These are phyloP conservation scores for Austrolebias charrua DNA, from an alignment of 2,797 vertebrate species.

Conservation along the genomic window DNA sequence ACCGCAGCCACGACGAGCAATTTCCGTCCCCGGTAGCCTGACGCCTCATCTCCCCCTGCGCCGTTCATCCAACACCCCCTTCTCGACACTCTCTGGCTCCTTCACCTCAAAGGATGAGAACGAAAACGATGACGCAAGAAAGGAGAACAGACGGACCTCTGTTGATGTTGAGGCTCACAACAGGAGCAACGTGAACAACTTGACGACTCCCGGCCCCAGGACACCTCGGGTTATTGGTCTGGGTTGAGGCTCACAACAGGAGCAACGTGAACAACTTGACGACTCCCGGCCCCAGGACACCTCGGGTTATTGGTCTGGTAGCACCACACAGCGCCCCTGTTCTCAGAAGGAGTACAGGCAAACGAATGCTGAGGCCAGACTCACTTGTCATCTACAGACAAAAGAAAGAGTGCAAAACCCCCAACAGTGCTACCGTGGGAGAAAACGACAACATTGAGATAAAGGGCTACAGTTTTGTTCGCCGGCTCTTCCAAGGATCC, in stretches of 20 bases:
- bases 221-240: conserved; percentile 49
- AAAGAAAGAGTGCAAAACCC: conserved; percentile 89
- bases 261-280: no score
- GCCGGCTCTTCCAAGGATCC: conserved; percentile 90
- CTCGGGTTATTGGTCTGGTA: no score
- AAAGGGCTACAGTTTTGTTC: conserved; percentile 87
- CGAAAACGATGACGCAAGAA: conserved; percentile 78
- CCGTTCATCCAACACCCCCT: conserved; percentile 57
- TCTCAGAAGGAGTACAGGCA: conserved; percentile 80
- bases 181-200: conserved; percentile 68
- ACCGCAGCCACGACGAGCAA: conserved; percentile 66
- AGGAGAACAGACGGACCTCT: conserved; percentile 71
- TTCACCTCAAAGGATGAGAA: conserved; percentile 72
- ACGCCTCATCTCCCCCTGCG: conserved; percentile 62
- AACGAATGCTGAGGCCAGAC: conserved; percentile 89
- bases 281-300: no score
- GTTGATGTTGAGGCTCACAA: conserved; percentile 69
- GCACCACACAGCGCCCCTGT: conserved; percentile 79
- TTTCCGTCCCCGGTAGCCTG: conserved; percentile 55
- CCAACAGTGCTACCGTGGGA: conserved; percentile 53
- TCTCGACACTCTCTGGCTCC: conserved; percentile 59
- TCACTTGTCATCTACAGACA: conserved; percentile 95
- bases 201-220: conserved; percentile 57
- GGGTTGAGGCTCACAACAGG: no score
- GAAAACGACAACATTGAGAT: conserved; percentile 69